Evolutionary conservation across 2,888 invertebrate species (phyloP).

Genomic region (Piscicola geometra): DNA sequence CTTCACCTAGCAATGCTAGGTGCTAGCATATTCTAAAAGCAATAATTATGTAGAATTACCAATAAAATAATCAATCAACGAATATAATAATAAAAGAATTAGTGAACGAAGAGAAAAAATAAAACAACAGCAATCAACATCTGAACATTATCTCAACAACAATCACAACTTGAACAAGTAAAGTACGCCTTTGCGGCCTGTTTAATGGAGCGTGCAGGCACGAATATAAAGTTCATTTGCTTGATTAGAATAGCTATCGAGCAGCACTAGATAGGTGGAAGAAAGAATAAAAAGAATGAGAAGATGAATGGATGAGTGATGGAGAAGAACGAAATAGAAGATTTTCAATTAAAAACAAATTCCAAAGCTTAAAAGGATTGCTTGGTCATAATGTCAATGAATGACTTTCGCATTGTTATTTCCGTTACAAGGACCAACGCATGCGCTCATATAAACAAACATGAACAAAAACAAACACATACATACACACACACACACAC

Average conservation of each 20-base stretch:
- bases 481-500: conserved; percentile 29
- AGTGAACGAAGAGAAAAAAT: too few species aligned
- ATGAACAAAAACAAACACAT: not conserved
- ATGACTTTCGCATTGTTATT: not conserved
- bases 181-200: not conserved
- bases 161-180: not conserved
- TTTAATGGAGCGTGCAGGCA: conserved; percentile 33
- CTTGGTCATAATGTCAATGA: not conserved
- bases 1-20: too few species aligned
- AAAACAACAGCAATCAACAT: too few species aligned
- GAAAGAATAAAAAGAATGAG: not conserved
- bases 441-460: not conserved
- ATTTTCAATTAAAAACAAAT: conserved; percentile 9
- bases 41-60: too few species aligned
- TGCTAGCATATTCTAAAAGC: too few species aligned
- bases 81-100: too few species aligned
- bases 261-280: not conserved
- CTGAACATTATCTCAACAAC: too few species aligned
- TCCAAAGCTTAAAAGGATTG: conserved; percentile 14
- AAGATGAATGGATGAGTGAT: not conserved
- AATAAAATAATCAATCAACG: too few species aligned
- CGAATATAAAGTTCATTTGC: conserved; percentile 38
- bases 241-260: conserved; percentile 37
- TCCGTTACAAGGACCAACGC: not conserved
- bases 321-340: not conserved